These are phyloP conservation scores for Podotricha telesiphe DNA, from an alignment of 2,888 invertebrate genomes.

Conservation along the genomic window DNA sequence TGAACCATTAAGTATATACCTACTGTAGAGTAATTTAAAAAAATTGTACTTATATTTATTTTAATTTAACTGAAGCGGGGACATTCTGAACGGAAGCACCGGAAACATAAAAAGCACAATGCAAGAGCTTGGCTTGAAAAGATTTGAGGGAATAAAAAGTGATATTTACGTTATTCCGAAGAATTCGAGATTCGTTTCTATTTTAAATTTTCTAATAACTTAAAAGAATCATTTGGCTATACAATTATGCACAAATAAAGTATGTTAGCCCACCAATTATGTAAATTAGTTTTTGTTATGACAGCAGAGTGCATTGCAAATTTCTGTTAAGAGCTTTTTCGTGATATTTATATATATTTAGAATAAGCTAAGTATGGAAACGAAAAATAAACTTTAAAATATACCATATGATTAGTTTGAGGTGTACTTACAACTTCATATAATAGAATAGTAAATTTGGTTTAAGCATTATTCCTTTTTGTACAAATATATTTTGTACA, in stretches of 20 bases:
- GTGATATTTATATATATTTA: neutral
- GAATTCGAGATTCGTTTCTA: slow-evolving; percentile 2
- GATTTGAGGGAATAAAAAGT: slow-evolving; percentile 35
- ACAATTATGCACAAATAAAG: neutral
- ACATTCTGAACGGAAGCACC: slow-evolving; percentile 38
- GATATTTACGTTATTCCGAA: slow-evolving; percentile 30
- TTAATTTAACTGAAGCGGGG: slow-evolving; percentile 34
- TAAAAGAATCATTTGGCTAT: neutral
- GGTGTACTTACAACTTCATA: too few relatives aligned
- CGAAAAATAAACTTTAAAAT: neutral
- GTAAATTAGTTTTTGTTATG: slow-evolving; percentile 2
- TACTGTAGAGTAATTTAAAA: neutral
- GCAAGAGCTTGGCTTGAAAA: slow-evolving; percentile 39
- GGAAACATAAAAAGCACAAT: slow-evolving; percentile 41
- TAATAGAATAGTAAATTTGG: too few relatives aligned
- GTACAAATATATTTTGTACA: too few relatives aligned
- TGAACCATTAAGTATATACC: neutral
- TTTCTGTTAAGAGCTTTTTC: neutral
- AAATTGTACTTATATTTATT: slow-evolving; percentile 12
- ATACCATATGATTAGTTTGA: too few relatives aligned
- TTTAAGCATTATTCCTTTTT: too few relatives aligned
- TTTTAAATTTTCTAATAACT: slow-evolving; percentile 1
- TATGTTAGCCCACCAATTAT: neutral
- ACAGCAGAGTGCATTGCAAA: neutral
- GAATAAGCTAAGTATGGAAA: neutral